These are phyloP conservation scores for Helobdella robusta DNA, from an alignment of 2,888 invertebrate species.

Conservation along the genomic window DNA sequence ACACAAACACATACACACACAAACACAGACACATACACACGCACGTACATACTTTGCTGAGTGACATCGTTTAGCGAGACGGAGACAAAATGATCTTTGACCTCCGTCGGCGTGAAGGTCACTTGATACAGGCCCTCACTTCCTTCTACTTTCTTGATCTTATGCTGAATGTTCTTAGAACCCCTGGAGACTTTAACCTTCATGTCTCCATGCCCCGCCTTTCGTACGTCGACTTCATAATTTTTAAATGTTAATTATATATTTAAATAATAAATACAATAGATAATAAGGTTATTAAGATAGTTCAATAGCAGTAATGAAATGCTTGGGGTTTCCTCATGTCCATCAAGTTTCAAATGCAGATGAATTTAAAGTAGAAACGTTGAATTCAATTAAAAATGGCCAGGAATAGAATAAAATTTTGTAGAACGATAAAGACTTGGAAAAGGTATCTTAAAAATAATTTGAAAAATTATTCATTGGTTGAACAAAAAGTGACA, in stretches of 20 bases:
- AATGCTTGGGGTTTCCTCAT: no score
- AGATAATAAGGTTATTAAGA: no score
- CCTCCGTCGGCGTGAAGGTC: slow-evolving; percentile 2
- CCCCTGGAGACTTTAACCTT: neutral
- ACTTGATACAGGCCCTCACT: slow-evolving; percentile 7
- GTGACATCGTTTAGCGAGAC: neutral
- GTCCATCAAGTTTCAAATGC: no score
- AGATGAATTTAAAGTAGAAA: no score
- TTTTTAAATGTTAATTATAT: neutral
- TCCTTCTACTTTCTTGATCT: neutral
- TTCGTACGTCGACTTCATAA: neutral
- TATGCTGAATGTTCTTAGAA: neutral
- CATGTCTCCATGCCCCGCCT: neutral
- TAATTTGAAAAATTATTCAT: no score
- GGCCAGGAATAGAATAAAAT: no score
- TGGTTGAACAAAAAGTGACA: no score
- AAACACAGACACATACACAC: neutral
- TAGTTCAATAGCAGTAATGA: no score
- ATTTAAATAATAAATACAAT: neutral
- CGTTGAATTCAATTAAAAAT: no score
- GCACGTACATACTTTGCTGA: neutral
- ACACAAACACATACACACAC: slow-evolving; percentile 3
- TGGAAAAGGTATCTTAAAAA: no score
- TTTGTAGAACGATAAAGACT: no score
- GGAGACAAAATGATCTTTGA: neutral